Percentiles rank a stretch among this genome's conserved stretches.
These are phyloP conservation scores for Bujurquina vittata DNA, from an alignment of 2,113 vertebrate species.

Conservation along the genomic window DNA sequence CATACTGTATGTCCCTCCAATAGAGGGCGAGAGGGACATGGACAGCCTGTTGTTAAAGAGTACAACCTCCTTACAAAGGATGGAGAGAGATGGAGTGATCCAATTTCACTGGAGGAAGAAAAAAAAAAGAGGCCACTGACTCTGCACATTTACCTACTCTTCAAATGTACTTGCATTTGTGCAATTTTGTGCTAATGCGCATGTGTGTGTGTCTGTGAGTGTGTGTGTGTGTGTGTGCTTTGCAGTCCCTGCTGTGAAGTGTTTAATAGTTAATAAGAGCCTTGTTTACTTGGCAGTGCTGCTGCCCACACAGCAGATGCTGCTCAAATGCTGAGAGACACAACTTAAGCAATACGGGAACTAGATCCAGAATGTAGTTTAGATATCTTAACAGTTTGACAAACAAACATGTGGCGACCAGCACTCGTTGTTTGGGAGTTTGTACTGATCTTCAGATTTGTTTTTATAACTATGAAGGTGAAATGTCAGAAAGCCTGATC, in stretches of 20 bases:
- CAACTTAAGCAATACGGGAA: conserved; percentile 51
- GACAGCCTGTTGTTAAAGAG: conserved; percentile 31
- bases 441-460: not conserved
- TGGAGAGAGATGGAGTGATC: conserved; percentile 43
- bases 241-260: conserved; percentile 43
- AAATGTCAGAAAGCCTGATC: not conserved
- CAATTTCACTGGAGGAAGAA: conserved; percentile 69
- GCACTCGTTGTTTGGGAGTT: not conserved
- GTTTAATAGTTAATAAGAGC: conserved; percentile 76
- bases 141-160: conserved; percentile 44
- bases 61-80: conserved; percentile 49
- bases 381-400: conserved; percentile 9
- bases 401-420: conserved; percentile 1
- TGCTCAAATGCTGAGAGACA: conserved; percentile 53
- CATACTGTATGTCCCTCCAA: conserved; percentile 20
- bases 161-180: conserved; percentile 42
- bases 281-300: conserved; percentile 69
- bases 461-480: not conserved
- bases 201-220: conserved; percentile 19
- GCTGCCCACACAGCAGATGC: conserved; percentile 65
- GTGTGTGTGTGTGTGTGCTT: conserved; percentile 23
- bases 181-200: conserved; percentile 26
- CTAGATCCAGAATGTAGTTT: conserved; percentile 19
- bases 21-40: conserved; percentile 25
- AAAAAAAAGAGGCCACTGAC: conserved; percentile 60